Conservation (phyloP, 2,888 invertebrate genomes). For the Homarus gammarus region DNA sequence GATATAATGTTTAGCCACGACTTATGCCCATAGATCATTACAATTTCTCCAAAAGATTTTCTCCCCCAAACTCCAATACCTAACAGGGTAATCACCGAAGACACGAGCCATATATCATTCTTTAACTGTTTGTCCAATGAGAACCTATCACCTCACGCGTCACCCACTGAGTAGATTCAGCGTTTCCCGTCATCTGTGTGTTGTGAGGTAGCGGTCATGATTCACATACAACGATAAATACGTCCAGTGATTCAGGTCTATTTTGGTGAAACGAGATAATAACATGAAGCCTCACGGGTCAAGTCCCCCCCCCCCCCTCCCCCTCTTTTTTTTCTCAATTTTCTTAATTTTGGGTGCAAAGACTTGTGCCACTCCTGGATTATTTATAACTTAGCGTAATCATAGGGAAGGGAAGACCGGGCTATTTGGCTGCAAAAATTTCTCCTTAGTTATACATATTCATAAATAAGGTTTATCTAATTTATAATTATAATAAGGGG, state of each 20-base stretch:
- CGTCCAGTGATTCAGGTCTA: neutral
- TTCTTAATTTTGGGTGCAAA: neutral
- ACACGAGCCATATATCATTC: no score
- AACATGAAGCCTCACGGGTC: neutral
- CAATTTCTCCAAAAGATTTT: no score
- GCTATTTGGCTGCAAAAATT: neutral
- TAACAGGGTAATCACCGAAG: no score
- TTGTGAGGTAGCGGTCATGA: neutral
- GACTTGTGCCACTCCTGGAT: neutral
- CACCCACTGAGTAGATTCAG: no score
- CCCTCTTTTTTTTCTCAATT: neutral
- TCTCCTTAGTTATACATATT: slow-evolving; percentile 8
- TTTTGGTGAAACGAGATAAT: neutral
- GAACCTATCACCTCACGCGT: no score
- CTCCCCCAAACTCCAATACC: no score
- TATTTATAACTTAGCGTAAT: neutral
- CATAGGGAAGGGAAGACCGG: neutral
- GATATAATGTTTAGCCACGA: no score
- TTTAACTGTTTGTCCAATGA: no score
- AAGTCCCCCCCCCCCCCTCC: neutral
- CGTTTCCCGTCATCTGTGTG: no score
- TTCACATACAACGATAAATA: neutral
- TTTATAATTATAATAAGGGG: slow-evolving; percentile 1
- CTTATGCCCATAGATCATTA: no score
- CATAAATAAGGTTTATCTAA: slow-evolving; percentile 1